phyloP scores from a whole-genome alignment of 23 tunicate species.

The Phallusia fumigata region DNA sequence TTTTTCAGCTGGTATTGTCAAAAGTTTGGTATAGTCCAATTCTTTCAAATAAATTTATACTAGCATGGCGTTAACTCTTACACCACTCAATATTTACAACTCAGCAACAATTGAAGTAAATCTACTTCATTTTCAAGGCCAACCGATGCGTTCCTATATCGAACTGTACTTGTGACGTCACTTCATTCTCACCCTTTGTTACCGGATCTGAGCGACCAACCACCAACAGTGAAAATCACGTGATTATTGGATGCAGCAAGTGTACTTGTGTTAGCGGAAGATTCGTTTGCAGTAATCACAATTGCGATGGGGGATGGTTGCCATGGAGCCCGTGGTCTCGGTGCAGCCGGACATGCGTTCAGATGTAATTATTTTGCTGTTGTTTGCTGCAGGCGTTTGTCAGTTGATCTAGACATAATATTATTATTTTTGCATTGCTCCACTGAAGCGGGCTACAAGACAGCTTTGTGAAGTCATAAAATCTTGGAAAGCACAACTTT shows the following conservation, averaged over 20 bases:
- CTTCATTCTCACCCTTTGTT: not conserved
- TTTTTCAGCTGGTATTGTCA: too few relatives aligned
- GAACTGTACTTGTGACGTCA: conserved; percentile 26
- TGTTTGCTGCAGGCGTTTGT: too few relatives aligned
- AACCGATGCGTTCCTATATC: conserved; percentile 17
- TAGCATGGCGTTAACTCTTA: not conserved
- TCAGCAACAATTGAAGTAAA: not conserved
- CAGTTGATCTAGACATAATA: too few relatives aligned
- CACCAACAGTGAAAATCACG: not conserved
- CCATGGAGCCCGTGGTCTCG: conserved; percentile 65
- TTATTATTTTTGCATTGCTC: too few relatives aligned
- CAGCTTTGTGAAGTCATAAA: too few relatives aligned
- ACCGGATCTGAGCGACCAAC: not conserved
- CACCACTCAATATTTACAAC: not conserved
- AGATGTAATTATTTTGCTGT: conserved; percentile 23
- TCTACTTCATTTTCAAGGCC: not conserved
- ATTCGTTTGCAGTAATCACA: conserved; percentile 10
- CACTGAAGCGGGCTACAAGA: too few relatives aligned
- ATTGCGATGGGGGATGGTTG: conserved; percentile 29
- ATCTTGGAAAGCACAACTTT: too few relatives aligned
- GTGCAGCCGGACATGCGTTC: conserved; percentile 38
- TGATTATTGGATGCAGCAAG: conserved; percentile 16
- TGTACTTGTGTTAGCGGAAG: conserved; percentile 37
- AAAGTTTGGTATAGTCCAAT: too few relatives aligned
- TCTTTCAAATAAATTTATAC: not conserved